Percentiles rank a stretch among this genome's conserved stretches.
These are phyloP conservation scores for Capitulum mitella DNA, from an alignment of 2,888 invertebrate species.

Conservation along the genomic window DNA sequence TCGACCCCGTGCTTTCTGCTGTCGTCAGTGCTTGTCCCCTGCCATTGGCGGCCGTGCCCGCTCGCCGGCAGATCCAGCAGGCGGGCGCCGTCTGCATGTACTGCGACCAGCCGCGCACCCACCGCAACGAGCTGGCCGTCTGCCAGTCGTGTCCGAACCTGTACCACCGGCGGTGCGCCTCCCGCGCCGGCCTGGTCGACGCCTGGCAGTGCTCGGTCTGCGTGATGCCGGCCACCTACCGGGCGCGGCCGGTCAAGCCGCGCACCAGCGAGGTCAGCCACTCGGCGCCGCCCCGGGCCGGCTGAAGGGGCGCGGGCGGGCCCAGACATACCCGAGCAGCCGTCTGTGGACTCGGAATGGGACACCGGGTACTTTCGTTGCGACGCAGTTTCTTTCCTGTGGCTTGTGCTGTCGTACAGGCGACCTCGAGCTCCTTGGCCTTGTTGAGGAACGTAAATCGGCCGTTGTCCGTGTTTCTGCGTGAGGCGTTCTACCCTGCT, in stretches of 20 bases:
- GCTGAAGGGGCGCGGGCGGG: no score
- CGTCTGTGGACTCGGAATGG: no score
- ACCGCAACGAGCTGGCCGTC: conserved; percentile 7
- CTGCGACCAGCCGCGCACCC: neutral
- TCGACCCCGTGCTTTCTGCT: neutral
- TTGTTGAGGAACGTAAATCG: no score
- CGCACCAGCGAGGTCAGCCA: neutral
- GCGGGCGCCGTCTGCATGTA: conserved; percentile 5
- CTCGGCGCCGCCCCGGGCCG: no score
- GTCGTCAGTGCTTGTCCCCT: neutral
- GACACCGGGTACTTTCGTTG: no score
- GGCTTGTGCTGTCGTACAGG: no score
- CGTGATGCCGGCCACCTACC: neutral
- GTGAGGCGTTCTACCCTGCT: no score
- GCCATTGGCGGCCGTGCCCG: neutral
- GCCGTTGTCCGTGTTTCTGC: no score
- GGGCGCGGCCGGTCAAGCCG: neutral
- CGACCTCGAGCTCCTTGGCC: no score
- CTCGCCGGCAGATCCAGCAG: neutral
- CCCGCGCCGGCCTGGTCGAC: conserved; percentile 3
- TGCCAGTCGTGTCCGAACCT: neutral
- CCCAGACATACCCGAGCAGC: no score
- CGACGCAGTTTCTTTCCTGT: no score
- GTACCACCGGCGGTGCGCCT: conserved; percentile 10
- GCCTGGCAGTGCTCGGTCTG: neutral